phyloP scores from a whole-genome alignment of 30 jellyfish, hydroid and myxozoan genomes.

The Morbakka virulenta region DNA sequence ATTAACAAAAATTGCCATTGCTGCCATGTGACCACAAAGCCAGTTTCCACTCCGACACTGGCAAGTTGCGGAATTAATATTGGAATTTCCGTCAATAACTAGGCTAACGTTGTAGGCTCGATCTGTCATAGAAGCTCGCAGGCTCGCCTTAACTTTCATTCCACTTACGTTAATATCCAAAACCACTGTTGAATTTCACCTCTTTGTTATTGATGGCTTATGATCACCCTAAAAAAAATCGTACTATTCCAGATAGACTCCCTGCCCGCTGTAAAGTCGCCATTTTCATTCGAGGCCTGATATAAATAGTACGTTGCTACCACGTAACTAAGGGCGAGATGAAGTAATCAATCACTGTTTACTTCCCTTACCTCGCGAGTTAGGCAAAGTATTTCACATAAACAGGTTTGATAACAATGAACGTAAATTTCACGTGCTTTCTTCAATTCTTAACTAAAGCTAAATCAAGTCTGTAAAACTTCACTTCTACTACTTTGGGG shows the following conservation, averaged over 20 bases:
- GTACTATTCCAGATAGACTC: constrained; percentile 6
- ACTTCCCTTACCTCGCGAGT: constrained; percentile 11
- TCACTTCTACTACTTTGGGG: no score
- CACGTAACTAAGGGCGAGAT: constrained; percentile 19
- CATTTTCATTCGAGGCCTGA: not conserved
- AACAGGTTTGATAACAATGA: no score
- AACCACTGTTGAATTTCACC: not conserved
- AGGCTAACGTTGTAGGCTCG: not conserved
- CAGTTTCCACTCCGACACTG: constrained; percentile 1
- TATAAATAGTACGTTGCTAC: constrained; percentile 21
- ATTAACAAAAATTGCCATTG: not conserved
- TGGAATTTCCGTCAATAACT: not conserved
- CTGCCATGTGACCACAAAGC: no score
- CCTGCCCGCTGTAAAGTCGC: not conserved
- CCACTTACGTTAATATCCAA: not conserved
- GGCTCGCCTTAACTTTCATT: not conserved
- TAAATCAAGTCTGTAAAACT: no score
- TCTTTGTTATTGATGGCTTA: not conserved
- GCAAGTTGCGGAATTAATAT: not conserved
- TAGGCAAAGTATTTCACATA: no score
- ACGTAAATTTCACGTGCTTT: no score
- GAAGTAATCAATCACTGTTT: constrained; percentile 21
- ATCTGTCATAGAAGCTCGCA: not conserved
- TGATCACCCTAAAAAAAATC: not conserved
- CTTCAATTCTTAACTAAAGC: no score